Base-by-base conservation (phyloP, 2,797 vertebrate species). In the Siniperca undulata region DNA sequence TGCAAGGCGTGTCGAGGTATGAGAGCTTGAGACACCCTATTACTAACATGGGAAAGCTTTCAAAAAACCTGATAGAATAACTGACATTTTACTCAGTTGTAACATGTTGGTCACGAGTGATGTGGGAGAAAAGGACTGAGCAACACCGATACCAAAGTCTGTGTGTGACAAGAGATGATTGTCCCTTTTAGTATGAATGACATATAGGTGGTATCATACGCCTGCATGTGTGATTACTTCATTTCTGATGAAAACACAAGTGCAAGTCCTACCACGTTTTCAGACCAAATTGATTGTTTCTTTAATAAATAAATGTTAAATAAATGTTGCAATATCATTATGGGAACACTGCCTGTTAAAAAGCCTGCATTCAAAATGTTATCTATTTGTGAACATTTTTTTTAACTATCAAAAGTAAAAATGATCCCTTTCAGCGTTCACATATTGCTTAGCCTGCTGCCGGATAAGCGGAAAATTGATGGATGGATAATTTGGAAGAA, bases 41-140 rank as follows among this genome's bases (percentile, higher is more conserved):
- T 93, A 92, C 78, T 91, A 92, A 90, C 58, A 73, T 86, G 82
- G 64, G 60, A 88, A 90, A 24, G 3, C 16, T n/a, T 52, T 78
- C 40, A 64, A 73, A 22, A 36, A 14, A 60, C 1, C 3, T 4
- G 16, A 60, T 56, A 2, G 70, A 76, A 76, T 74, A 56, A 59
- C 22, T 86, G 50, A 67, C 50, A 79, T 53, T 62, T 61, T 22
- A 56, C 36, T 48, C 24, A 70, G 6, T 3, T 80, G 67, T 73
- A 6, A 36, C 1, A 9, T 24, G 9, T 86, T 87, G 88, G 81
- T 93, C 89, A 91, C 30, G 12, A 2, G 6, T 27, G 13, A 36
- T 30, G 50, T 82, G 19, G 80, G 82, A 77, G 65, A 74, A 72
- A 70, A 36, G 4, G 64, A 38, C 52, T 70, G 66, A 84, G 68